phyloP scores from a whole-genome alignment of 2,888 invertebrate genomes.

The Venustoraphidia nigricollis region DNA sequence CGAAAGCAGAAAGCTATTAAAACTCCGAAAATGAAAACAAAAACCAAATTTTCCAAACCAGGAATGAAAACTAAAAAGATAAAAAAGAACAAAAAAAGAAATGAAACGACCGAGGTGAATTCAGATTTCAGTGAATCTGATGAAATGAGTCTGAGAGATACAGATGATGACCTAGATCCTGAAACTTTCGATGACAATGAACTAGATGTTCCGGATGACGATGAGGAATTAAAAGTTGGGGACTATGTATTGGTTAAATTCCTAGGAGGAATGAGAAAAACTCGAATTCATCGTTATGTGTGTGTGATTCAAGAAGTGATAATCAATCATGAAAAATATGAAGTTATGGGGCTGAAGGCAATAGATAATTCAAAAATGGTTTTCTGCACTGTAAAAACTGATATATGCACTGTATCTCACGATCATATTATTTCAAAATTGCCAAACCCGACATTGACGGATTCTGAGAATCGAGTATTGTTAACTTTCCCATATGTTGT shows the following conservation, averaged over 20 bases:
- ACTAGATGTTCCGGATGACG: neutral
- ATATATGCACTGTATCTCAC: neutral
- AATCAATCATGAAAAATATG: neutral
- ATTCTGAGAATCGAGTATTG: neutral
- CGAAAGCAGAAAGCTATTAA: no score
- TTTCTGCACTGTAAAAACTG: neutral
- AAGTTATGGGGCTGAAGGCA: neutral
- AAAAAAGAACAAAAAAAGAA: no score
- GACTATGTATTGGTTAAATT: neutral
- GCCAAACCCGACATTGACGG: neutral
- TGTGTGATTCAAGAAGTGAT: slow-evolving; percentile 1
- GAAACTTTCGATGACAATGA: neutral
- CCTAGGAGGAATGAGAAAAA: neutral
- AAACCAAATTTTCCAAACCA: no score
- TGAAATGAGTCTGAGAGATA: neutral
- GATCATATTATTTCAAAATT: neutral
- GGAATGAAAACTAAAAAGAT: no score
- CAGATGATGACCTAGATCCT: slow-evolving; percentile 1
- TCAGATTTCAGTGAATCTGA: no score
- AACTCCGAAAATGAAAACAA: no score
- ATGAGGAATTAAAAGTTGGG: neutral
- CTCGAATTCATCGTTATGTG: neutral
- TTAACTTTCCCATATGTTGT: neutral
- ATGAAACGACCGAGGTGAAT: no score
- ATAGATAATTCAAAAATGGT: no score